phyloP scores from a whole-genome alignment of 2,888 invertebrate genomes.

The Antheraea assamensis region DNA sequence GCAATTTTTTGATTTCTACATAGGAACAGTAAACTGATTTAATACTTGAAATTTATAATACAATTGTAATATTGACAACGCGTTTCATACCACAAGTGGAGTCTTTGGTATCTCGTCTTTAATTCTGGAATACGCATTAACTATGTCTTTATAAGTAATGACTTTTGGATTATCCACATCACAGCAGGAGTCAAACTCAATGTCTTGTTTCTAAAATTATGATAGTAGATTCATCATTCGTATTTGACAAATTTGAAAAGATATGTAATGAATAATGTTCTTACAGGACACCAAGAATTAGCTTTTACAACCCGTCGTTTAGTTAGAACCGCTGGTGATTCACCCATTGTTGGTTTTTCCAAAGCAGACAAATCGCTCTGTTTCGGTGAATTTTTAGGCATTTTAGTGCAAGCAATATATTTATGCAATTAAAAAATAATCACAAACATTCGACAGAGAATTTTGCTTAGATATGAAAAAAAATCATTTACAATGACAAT shows the following conservation, averaged over 20 bases:
- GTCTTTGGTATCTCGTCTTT: slow-evolving; percentile 75
- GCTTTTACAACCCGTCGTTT: slow-evolving; percentile 41
- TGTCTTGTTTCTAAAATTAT: slow-evolving; percentile 42
- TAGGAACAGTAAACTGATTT: slow-evolving; percentile 23
- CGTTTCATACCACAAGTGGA: slow-evolving; percentile 43
- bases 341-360: slow-evolving; percentile 40
- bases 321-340: slow-evolving; percentile 49
- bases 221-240: not conserved
- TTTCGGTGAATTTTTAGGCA: slow-evolving; percentile 5
- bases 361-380: slow-evolving; percentile 19
- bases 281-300: slow-evolving; percentile 47
- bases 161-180: slow-evolving; percentile 55
- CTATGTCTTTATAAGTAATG: slow-evolving; percentile 80
- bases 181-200: slow-evolving; percentile 49
- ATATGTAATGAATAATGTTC: slow-evolving; percentile 20
- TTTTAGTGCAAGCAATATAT: too few relatives aligned
- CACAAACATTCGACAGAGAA: too few relatives aligned
- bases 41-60: not conserved
- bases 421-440: too few relatives aligned
- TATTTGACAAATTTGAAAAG: not conserved
- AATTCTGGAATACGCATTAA: slow-evolving; percentile 81
- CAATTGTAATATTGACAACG: not conserved
- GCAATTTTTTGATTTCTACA: slow-evolving; percentile 87
- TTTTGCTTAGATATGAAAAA: too few relatives aligned
- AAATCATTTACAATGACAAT: too few relatives aligned